Base-by-base conservation (phyloP, 2,113 vertebrate genomes). In the Hystrix cristata region DNA sequence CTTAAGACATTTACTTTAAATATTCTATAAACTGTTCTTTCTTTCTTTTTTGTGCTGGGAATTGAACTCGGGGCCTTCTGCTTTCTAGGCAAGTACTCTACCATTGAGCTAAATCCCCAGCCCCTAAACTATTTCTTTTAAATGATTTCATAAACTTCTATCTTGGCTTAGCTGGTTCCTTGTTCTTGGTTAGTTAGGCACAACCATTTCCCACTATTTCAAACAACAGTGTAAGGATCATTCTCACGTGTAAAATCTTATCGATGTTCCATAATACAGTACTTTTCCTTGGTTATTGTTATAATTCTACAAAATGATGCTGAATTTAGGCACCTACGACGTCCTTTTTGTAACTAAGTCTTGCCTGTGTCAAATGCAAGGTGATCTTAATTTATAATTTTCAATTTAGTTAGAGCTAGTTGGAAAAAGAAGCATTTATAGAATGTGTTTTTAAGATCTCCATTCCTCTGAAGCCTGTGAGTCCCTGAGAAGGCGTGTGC, bases 351-450 rank as follows among this genome's bases (percentile, higher is more conserved):
- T 51, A 59, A 90, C 93, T 92, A 89, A 78, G 59, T 19, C 53
- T 71, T 79, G 57, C 59, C 55, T 90, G 23, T 46, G 72, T 43
- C 48, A 72, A 67, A 85, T 90, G 51, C 65, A 69, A 87, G 74
- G 43, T 57, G 43, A 85, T 67, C 46, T 62, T 89, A 84, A 90
- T 84, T 83, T 87, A 25, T 91, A 82, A 89, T 53, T 87, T 96
- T 97, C 71, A 72, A 43, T 94, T 89, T 86, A 83, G 72, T 94
- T 62, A 64, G 43, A 92, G 78, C 60, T 87, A 72, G n/a, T 48
- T 86, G 51, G 34, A 43, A 80, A 95, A 87, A 93, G 59, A 65
- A 92, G 74, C 69, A 90, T 95, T 93, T 90, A 59, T 85, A 90
- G 80, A 87, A 87, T 83, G 7, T 21, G 90, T 92, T 51, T 80